Conservation (phyloP, 1,140 invertebrate species). For the Paracyclopina nana region DNA sequence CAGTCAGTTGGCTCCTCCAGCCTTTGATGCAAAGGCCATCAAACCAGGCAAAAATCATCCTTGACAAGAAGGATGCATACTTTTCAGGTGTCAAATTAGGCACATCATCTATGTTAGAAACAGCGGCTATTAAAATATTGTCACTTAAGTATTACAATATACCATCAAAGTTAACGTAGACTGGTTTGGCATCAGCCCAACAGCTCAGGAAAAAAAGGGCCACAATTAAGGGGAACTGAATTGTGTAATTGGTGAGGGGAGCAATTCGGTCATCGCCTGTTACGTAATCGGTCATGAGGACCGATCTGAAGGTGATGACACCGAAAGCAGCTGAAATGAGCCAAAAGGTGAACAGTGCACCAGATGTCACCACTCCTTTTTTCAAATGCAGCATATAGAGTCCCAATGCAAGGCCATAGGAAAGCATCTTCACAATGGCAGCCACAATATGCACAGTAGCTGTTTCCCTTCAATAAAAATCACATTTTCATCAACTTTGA, state of each 20-base stretch:
- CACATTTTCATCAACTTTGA: too few relatives aligned
- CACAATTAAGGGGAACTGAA: neutral
- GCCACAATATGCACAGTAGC: neutral
- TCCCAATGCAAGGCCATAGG: neutral
- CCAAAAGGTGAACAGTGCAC: neutral
- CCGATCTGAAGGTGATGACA: neutral
- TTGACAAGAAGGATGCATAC: constrained; percentile 60
- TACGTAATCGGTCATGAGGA: neutral
- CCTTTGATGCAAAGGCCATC: constrained; percentile 56
- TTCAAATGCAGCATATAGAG: neutral
- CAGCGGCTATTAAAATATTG: too few relatives aligned
- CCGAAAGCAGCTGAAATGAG: neutral
- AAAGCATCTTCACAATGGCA: neutral
- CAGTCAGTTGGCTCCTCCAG: constrained; percentile 54
- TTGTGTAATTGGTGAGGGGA: neutral
- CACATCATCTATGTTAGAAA: neutral
- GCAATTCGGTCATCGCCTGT: neutral
- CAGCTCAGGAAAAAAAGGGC: neutral
- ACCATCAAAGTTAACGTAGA: neutral
- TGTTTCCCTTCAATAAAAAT: too few relatives aligned
- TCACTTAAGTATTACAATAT: neutral
- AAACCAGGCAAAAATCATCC: constrained; percentile 77
- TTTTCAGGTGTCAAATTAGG: neutral
- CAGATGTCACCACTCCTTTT: neutral
- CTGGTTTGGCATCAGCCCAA: neutral